Base-by-base conservation (phyloP, 2,888 invertebrate species). In the Macrophya alboannulata region DNA sequence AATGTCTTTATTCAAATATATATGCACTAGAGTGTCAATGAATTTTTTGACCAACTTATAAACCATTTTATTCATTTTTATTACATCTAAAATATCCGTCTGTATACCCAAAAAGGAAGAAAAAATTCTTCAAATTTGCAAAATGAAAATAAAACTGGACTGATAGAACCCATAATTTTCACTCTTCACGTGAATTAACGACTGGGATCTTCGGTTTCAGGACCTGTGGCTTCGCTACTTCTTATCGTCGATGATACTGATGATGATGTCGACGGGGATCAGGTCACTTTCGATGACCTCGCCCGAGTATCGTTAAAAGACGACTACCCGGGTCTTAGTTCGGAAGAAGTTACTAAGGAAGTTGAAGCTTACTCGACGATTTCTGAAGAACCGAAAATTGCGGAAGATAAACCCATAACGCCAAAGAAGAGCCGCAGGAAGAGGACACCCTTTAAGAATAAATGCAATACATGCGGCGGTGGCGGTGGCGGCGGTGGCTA, bases 191-290 rank as follows among this genome's bases (percentile, higher is more conserved):
- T 45, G 40, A 74, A 74, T 43, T n/a, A 45, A 74, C 17, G n/a
- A 10, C 10, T 45, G 43, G 17, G 45, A 21, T 25, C 43, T 62
- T 59, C 21, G 25, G 76, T 84, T 85, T 51, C 85, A 92, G 93
- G 89, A 81, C 92, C 93, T 4, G 77, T 92, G 72, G 91, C 91
- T 4, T 91, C 91, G 4, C 88, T 92, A 31, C 87, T 93, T 3
- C 85, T 93, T 40, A 85, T 93, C 9, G 86, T 93, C 65, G 92
- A 91, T 43, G 89, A 89, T 10, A 89, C 92, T 12, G 55, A 81
- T 12, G 59, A 81, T 40, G 10, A 43, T 8, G 88, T 88, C 9
- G 89, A 92, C 59, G 21, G 59, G 2, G 40, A 81, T 9, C 17
- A 55, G 37, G 88, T 88, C 43, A 40, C 62, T 45, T 55, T 93